Evolutionary conservation across 1,140 invertebrate species (phyloP), one percentile per base, ranked within the genome.

Genomic region (Brachionus rotundiformis): DNA sequence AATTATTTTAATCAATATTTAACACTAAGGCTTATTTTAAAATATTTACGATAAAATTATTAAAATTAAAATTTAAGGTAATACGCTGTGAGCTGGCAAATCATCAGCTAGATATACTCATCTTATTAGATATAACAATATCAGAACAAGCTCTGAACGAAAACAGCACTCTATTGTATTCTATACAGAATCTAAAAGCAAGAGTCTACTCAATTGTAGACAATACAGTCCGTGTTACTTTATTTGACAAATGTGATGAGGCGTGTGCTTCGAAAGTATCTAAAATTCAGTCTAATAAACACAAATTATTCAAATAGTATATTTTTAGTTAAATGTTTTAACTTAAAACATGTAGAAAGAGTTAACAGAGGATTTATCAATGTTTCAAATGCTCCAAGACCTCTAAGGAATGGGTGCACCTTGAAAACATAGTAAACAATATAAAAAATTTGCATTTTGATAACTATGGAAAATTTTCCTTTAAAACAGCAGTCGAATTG

Each of bases 181-280:
- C 33, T 25, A 10, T 73, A 25, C 19, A 73, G 13, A 44, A 73
- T 73, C 44, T 73, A 73, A 73, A 44, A 44, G 68, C 68, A 25
- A 73, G 36, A 27, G 16, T 79, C n/a, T 79, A 79, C 25, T 79
- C 76, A n/a, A 79, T 79, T 59, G 76, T 79, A 25, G 76, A 79
- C 16, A 79, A 79, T 39, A 33, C 54, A 11, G 47, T 31, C 10
- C 76, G 76, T 8, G 36, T 79, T 2, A 25, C 4, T 19, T 39
- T 79, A 3, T 16, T 59, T 41, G 76, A 79, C n/a, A 63, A 59
- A 19, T 23, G 16, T 4, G 47, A 79, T 13, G 76, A 79, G 19
- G 13, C 76, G 0, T 54, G 31, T 77, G 44, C 49, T 49, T 77
- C 73, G 0, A 29, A 77, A 19, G 73, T 77, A 59, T 29, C 5